A percentile compares a stretch with the other conserved stretches of the same genome.
These are phyloP conservation scores for Chaenogobius annularis DNA, from an alignment of 2,113 vertebrate species.

Conservation along the genomic window DNA sequence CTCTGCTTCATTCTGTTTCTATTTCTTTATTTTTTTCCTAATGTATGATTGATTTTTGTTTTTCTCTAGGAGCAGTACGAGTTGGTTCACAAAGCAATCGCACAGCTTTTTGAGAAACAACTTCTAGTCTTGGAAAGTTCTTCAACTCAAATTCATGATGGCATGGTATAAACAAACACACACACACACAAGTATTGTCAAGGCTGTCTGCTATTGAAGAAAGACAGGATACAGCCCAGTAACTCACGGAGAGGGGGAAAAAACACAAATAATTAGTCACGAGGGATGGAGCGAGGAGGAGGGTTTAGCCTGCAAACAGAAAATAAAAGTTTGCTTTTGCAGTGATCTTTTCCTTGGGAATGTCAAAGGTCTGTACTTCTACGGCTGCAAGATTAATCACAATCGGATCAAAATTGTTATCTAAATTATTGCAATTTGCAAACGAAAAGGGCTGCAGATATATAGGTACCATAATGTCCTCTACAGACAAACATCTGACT, in stretches of 20 bases:
- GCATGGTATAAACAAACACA: conserved; percentile 79
- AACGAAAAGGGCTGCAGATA: neutral
- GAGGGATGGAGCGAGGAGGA: conserved; percentile 38
- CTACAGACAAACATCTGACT: too few relatives aligned
- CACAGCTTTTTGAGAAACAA: conserved; percentile 94
- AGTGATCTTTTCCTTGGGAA: neutral
- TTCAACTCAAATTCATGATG: conserved; percentile 84
- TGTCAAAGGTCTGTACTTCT: conserved; percentile 20
- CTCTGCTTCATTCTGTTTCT: conserved; percentile 5
- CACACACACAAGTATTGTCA: conserved; percentile 19
- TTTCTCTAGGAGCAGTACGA: conserved; percentile 93
- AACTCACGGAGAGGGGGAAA: conserved; percentile 35
- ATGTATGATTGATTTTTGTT: neutral
- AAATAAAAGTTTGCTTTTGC: conserved; percentile 26
- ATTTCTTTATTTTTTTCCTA: conserved; percentile 1
- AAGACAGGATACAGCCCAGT: conserved; percentile 61
- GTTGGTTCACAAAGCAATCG: conserved; percentile 93
- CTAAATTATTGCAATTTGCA: neutral
- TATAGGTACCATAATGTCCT: neutral
- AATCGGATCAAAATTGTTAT: neutral
- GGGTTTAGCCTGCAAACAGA: neutral
- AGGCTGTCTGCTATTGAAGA: conserved; percentile 44
- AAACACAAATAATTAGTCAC: conserved; percentile 67
- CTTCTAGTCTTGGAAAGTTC: conserved; percentile 86
- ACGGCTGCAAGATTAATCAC: conserved; percentile 6